Percentiles rank a stretch among this genome's conserved stretches.
Conservation (phyloP, 2,888 invertebrate genomes). For the Phytoseiulus persimilis region DNA sequence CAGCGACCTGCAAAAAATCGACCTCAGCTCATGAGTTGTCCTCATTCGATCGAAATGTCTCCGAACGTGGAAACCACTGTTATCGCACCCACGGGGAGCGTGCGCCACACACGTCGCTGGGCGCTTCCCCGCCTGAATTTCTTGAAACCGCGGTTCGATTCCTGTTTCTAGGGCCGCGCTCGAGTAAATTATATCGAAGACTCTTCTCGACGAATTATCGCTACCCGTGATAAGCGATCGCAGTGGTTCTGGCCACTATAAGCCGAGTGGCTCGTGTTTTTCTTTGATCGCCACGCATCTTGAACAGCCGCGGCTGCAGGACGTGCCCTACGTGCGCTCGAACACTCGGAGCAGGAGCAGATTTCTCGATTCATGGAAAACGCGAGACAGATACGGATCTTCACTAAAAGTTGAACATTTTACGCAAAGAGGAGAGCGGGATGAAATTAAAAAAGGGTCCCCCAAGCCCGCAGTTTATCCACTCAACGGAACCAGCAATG, state of each 20-base stretch:
- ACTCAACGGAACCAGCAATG: background rate
- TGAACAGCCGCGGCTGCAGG: background rate
- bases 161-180: background rate
- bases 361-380: background rate
- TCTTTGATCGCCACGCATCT: background rate
- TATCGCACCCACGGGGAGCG: too few relatives aligned
- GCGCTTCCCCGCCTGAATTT: background rate
- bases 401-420: too few relatives aligned
- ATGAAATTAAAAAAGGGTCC: too few relatives aligned
- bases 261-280: background rate
- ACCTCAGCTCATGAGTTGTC: background rate
- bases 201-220: background rate
- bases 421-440: too few relatives aligned
- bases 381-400: too few relatives aligned
- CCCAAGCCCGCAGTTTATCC: background rate
- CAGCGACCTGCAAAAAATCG: conserved; percentile 68
- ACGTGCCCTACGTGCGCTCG: too few relatives aligned
- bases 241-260: background rate
- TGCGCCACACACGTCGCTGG: background rate
- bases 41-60: too few relatives aligned
- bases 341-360: background rate
- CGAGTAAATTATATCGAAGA: background rate
- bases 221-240: background rate
- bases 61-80: too few relatives aligned
- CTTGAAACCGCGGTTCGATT: background rate